Evolutionary conservation across 2,113 vertebrate genomes (phyloP).

Genomic region (Epinephelus moara): DNA sequence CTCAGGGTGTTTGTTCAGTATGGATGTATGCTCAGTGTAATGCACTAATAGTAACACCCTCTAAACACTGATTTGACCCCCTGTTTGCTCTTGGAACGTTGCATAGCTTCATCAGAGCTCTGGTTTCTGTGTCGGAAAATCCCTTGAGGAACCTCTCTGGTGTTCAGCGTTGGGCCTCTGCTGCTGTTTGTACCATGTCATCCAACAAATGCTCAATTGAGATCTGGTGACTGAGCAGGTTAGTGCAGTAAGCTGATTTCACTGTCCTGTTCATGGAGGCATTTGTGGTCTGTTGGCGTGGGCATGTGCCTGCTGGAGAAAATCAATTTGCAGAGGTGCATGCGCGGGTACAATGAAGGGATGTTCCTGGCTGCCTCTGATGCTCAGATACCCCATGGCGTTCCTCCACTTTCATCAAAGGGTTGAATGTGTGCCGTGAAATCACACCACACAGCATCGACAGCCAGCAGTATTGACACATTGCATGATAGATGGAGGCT

Average conservation of each 20-base stretch:
- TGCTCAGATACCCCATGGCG: constrained; percentile 57
- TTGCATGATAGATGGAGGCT: constrained; percentile 38
- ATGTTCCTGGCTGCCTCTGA: constrained; percentile 63
- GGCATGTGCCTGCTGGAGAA: constrained; percentile 51
- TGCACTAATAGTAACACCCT: constrained; percentile 21
- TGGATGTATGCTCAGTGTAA: constrained; percentile 3
- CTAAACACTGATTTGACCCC: constrained; percentile 26
- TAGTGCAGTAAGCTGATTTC: constrained; percentile 55
- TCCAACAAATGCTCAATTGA: constrained; percentile 44
- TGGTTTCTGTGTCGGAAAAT: constrained; percentile 22
- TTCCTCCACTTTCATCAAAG: constrained; percentile 62
- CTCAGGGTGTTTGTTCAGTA: constrained; percentile 39
- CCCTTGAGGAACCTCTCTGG: not conserved
- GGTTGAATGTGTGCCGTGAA: constrained; percentile 57
- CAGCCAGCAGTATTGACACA: constrained; percentile 55
- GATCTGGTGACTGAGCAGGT: constrained; percentile 59
- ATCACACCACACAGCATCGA: constrained; percentile 40
- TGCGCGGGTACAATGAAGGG: constrained; percentile 44
- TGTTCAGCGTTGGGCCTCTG: not conserved
- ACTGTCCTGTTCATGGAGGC: constrained; percentile 44
- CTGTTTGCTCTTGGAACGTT: constrained; percentile 35
- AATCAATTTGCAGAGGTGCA: constrained; percentile 65
- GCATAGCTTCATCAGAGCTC: constrained; percentile 22
- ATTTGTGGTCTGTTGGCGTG: constrained; percentile 37
- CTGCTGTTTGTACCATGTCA: constrained; percentile 46